Evolutionary conservation across 1,140 invertebrate species (phyloP).

Genomic region (Grapholita molesta): DNA sequence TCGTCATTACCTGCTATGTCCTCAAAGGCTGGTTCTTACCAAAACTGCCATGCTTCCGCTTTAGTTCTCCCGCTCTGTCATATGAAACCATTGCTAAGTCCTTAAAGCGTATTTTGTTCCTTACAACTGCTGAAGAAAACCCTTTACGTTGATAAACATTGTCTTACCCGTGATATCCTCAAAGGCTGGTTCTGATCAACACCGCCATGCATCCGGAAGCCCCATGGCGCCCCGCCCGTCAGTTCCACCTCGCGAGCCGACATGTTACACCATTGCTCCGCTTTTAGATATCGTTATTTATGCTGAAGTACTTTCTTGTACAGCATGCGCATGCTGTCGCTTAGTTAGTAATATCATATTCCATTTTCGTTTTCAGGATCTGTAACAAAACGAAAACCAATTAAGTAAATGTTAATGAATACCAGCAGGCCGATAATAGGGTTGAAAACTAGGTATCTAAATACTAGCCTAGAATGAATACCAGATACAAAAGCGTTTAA

Average conservation of each 20-base stretch:
- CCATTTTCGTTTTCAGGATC: background rate
- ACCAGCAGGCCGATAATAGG: too few relatives aligned
- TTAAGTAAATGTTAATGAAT: background rate
- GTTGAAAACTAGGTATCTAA: too few relatives aligned
- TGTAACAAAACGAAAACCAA: background rate
- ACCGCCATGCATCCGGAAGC: conserved; percentile 92
- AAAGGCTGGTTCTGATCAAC: conserved; percentile 85
- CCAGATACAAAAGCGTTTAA: too few relatives aligned
- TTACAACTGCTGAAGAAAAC: too few relatives aligned
- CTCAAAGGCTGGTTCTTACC: too few relatives aligned
- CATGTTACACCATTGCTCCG: conserved; percentile 75
- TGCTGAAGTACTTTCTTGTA: background rate
- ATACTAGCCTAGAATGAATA: too few relatives aligned
- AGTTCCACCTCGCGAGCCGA: conserved; percentile 85
- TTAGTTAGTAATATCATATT: background rate
- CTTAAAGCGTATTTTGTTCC: too few relatives aligned
- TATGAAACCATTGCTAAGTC: too few relatives aligned
- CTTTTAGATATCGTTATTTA: conserved; percentile 29
- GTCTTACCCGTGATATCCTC: conserved; percentile 88
- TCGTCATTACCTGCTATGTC: too few relatives aligned
- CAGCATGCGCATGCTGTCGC: background rate
- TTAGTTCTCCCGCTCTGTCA: too few relatives aligned
- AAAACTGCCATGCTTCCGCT: too few relatives aligned
- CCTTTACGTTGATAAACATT: background rate
- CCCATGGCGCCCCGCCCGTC: conserved; percentile 91